A percentile compares a stretch with the other conserved stretches of the same genome.
Evolutionary conservation across 2,797 vertebrate species (phyloP).

Genomic region (Remorina albescens): DNA sequence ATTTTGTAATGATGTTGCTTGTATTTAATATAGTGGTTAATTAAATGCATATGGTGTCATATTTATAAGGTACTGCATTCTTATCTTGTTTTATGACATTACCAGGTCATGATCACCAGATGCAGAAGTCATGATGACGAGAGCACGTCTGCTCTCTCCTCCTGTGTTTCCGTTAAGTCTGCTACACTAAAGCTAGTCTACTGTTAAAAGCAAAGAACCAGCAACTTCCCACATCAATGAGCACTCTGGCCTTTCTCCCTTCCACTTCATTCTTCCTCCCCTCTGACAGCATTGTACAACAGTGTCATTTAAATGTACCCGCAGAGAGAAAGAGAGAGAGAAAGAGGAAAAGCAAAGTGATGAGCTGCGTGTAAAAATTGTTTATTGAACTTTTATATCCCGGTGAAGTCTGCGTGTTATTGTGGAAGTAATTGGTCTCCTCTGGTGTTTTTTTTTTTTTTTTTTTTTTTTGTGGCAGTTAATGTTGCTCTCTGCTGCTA

Average conservation of each 20-base stretch:
- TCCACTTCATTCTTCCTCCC: conserved; percentile 38
- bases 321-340: neutral
- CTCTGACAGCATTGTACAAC: conserved; percentile 44
- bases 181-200: conserved; percentile 1
- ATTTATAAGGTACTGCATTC: neutral
- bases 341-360: conserved; percentile 36
- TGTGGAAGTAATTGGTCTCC: conserved; percentile 67
- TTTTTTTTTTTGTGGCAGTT: conserved; percentile 51
- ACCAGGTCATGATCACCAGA: neutral
- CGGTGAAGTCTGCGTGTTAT: conserved; percentile 41
- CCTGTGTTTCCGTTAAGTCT: neutral
- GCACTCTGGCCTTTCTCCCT: conserved; percentile 24
- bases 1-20: too few species aligned
- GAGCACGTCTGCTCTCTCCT: neutral
- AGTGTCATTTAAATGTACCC: conserved; percentile 59
- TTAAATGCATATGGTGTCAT: neutral
- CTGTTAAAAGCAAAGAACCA: conserved; percentile 25
- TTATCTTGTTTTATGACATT: neutral
- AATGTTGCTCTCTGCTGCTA: conserved; percentile 15
- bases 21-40: neutral
- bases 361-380: conserved; percentile 53
- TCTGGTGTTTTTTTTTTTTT: too few species aligned
- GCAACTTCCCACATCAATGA: conserved; percentile 39
- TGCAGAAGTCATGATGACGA: neutral
- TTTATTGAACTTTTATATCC: conserved; percentile 55